Percentiles rank a stretch among this genome's conserved stretches.
phyloP scores from a whole-genome alignment of 2,888 invertebrate species.

The Drosophila putrida region DNA sequence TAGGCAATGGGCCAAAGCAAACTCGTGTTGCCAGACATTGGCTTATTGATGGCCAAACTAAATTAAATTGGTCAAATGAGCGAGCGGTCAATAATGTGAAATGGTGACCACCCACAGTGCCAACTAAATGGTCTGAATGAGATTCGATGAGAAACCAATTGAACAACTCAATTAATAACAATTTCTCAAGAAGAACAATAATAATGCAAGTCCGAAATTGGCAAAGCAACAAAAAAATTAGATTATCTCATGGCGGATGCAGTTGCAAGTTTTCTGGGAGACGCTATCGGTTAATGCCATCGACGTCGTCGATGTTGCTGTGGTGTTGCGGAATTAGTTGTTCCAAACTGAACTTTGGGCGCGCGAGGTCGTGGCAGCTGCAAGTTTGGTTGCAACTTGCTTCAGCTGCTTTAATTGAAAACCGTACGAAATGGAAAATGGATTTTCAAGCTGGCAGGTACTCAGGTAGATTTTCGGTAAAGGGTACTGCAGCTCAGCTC shows the following conservation, averaged over 20 bases:
- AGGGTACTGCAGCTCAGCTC: slow-evolving; percentile 19
- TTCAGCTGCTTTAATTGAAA: slow-evolving; percentile 72
- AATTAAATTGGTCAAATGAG: slow-evolving; percentile 71
- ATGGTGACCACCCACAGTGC: slow-evolving; percentile 36
- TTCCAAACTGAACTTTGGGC: slow-evolving; percentile 61
- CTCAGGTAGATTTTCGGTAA: not conserved
- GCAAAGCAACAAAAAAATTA: slow-evolving; percentile 49
- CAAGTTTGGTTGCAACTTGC: slow-evolving; percentile 43
- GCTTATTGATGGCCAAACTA: slow-evolving; percentile 68
- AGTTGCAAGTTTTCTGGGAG: slow-evolving; percentile 27
- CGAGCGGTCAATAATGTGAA: slow-evolving; percentile 15
- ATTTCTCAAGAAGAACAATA: slow-evolving; percentile 83
- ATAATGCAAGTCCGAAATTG: slow-evolving; percentile 51
- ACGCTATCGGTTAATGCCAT: slow-evolving; percentile 67
- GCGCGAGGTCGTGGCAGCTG: slow-evolving; percentile 71
- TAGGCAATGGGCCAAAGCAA: slow-evolving; percentile 37
- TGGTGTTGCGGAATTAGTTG: slow-evolving; percentile 69
- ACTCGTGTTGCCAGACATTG: slow-evolving; percentile 24
- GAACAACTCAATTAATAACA: slow-evolving; percentile 85
- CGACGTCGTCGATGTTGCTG: slow-evolving; percentile 34
- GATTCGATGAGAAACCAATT: not conserved
- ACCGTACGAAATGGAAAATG: slow-evolving; percentile 76
- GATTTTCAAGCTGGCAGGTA: slow-evolving; percentile 50
- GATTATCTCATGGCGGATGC: slow-evolving; percentile 67
- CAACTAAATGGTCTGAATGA: not conserved